Base-by-base conservation (phyloP, 2,113 vertebrate species). In the Rhinoderma darwinii region DNA sequence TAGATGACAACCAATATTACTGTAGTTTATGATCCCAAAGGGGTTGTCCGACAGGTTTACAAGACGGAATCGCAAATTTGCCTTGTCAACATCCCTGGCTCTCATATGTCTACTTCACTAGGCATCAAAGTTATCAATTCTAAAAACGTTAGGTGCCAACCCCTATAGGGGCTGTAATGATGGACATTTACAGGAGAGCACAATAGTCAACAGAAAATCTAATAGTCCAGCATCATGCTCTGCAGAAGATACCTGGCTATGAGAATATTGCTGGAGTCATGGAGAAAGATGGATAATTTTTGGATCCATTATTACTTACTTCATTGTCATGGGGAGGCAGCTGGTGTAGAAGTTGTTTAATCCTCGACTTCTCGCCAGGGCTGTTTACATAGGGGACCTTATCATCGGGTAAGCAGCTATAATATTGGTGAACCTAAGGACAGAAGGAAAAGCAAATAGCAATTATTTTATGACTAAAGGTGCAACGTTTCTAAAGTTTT, bases 371-470 rank as follows among this genome's bases (percentile, higher is more conserved):
- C 92, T 99, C 98, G 90, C 98, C 98, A 0, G 97, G 96, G 91
- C 98, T 99, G 95, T 99, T 99, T 89, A 99, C 97, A 3, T 99
- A 99, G 44, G 98, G 98, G 56, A 99, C 96, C 92, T 99, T 99
- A 92, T 99, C 98, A 92, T 99, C 98, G 0, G 98, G 98, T 88
- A 99, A 95, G 86, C 96, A 99, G 95, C 96, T 98, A 90, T 99
- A 99, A 91, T 99, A 99, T 93, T 97, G 98, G 92, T 99, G 97
- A 68, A 99, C 98, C 98, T 99, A 93, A 18, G 18, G 68, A 84
- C 14, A 54, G 5, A 54, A 75, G 54, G 15, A 30, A 8, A 51
- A 27, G 50, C 3, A 18, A 66, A 43, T 30, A 66, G 27, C 27
- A 25, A 37, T 51, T 35, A 70, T 11, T 47, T 22, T 11, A 50